Evolutionary conservation across 2,888 invertebrate genomes (phyloP).

Genomic region (Caenorhabditis macrosperma): DNA sequence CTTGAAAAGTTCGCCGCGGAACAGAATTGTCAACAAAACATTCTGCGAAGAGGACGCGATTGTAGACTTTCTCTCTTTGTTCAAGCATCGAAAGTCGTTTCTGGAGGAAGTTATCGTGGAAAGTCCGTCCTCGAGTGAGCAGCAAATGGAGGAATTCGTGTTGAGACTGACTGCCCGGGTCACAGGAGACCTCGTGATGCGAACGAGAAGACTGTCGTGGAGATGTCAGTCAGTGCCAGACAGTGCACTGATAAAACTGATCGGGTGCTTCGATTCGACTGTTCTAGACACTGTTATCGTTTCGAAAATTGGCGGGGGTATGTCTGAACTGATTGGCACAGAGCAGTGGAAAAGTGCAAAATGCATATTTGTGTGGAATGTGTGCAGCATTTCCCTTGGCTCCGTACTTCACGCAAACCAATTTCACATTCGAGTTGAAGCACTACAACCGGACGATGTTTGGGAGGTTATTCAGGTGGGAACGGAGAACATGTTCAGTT

Average conservation of each 20-base stretch:
- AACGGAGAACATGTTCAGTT: background rate
- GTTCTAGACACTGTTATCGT: background rate
- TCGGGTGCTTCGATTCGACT: background rate
- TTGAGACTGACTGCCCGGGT: background rate
- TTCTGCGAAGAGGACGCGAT: background rate
- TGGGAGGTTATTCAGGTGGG: background rate
- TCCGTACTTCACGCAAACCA: background rate
- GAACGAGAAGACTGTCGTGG: background rate
- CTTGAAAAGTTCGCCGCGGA: background rate
- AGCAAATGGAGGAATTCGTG: background rate
- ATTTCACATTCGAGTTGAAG: background rate
- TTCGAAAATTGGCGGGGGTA: background rate
- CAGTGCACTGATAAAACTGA: background rate
- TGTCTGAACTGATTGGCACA: background rate
- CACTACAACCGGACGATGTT: background rate
- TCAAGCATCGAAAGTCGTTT: background rate
- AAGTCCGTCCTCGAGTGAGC: background rate
- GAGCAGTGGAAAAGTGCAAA: background rate
- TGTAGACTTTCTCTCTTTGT: background rate
- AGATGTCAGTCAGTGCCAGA: background rate
- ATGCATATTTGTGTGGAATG: background rate
- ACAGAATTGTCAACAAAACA: background rate
- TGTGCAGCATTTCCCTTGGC: background rate
- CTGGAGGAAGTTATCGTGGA: background rate
- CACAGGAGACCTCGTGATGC: too few species aligned